Evolutionary conservation across 2,888 invertebrate genomes (phyloP).

Genomic region (Hylaea fasciaria): DNA sequence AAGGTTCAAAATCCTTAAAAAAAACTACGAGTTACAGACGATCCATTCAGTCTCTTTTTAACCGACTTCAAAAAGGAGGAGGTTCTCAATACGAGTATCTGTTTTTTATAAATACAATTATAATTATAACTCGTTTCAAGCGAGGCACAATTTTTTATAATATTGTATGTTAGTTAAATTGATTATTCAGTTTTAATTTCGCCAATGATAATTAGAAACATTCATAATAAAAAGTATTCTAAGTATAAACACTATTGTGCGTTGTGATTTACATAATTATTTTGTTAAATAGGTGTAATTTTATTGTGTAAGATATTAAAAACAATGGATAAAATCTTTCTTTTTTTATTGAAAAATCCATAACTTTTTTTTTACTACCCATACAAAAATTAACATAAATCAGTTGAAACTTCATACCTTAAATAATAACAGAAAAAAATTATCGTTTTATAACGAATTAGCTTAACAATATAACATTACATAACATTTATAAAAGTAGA

Average conservation of each 20-base stretch:
- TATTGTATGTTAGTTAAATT: too few species aligned
- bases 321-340: constrained; percentile 11
- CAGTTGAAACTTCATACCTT: not conserved
- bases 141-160: too few species aligned
- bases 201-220: not conserved
- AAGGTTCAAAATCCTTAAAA: too few species aligned
- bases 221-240: not conserved
- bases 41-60: too few species aligned
- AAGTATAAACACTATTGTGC: not conserved
- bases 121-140: too few species aligned
- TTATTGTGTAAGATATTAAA: constrained; percentile 30
- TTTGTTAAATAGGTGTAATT: constrained; percentile 5
- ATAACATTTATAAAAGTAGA: too few species aligned
- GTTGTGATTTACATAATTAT: constrained; percentile 4
- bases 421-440: too few species aligned
- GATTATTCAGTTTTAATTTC: not conserved
- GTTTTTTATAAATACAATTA: too few species aligned
- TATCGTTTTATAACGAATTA: not conserved
- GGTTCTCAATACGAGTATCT: too few species aligned
- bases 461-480: not conserved
- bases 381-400: constrained; percentile 3
- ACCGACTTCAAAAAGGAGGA: too few species aligned
- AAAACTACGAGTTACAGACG: too few species aligned
- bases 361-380: too few species aligned
- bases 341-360: constrained; percentile 1